phyloP scores from a whole-genome alignment of 2,888 invertebrate species.

The Diadegma fenestrale region DNA sequence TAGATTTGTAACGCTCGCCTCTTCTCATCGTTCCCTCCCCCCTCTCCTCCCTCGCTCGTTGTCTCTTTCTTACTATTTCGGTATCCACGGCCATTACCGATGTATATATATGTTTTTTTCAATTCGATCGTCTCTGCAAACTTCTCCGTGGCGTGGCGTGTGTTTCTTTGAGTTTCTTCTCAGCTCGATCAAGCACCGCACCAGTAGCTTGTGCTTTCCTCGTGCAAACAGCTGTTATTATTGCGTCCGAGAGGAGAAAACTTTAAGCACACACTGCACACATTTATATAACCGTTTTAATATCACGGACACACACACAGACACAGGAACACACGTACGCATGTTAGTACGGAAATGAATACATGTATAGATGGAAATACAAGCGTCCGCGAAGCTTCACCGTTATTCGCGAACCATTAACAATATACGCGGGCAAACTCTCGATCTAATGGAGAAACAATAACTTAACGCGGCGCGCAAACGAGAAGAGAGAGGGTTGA shows the following conservation, averaged over 20 bases:
- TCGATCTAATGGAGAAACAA: constrained; percentile 78
- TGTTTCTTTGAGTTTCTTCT: constrained; percentile 57
- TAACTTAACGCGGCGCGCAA: constrained; percentile 66
- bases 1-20: constrained; percentile 64
- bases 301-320: too few relatives aligned
- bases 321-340: too few relatives aligned
- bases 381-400: constrained; percentile 38
- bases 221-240: constrained; percentile 61
- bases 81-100: constrained; percentile 44
- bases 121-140: constrained; percentile 10
- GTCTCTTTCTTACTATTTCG: constrained; percentile 13
- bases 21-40: constrained; percentile 40
- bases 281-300: neutral
- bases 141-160: constrained; percentile 31
- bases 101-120: constrained; percentile 22
- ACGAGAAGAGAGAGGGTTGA: constrained; percentile 22
- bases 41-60: neutral
- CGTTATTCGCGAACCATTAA: constrained; percentile 64
- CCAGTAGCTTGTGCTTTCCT: constrained; percentile 20
- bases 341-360: neutral
- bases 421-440: constrained; percentile 66
- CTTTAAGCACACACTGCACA: constrained; percentile 27
- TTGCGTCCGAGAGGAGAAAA: constrained; percentile 55
- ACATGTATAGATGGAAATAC: neutral
- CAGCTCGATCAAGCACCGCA: constrained; percentile 35